A percentile compares a stretch with the other conserved stretches of the same genome.
phyloP scores from a whole-genome alignment of 2,888 invertebrate genomes.

The Cephonodes hylas region DNA sequence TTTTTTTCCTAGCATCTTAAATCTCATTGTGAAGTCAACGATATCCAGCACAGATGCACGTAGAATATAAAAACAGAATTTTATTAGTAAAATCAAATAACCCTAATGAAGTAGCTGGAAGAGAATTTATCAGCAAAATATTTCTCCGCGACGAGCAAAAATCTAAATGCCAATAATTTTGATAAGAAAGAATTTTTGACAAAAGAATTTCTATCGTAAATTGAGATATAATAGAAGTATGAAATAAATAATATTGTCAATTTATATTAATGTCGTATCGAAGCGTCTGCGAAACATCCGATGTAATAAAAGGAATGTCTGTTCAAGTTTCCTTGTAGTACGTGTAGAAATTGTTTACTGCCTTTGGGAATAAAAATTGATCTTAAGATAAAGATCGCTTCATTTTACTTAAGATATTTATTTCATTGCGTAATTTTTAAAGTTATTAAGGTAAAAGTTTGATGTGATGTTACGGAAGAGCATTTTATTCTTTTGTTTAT shows the following conservation, averaged over 20 bases:
- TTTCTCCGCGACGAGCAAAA: no score
- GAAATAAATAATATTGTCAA: background rate
- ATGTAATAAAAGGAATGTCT: background rate
- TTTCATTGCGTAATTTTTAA: background rate
- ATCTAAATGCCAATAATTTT: background rate
- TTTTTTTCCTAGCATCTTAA: no score
- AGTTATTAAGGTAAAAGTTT: no score
- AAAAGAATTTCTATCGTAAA: no score
- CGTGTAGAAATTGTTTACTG: background rate
- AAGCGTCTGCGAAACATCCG: background rate
- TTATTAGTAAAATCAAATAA: no score
- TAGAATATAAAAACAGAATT: no score
- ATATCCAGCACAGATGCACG: no score
- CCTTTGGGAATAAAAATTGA: background rate
- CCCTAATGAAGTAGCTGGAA: no score
- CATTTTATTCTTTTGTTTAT: no score
- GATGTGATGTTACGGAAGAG: no score
- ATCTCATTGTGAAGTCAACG: no score
- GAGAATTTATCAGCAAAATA: no score
- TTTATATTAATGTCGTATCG: background rate
- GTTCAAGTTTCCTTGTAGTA: background rate
- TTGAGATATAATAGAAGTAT: background rate
- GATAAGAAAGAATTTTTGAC: background rate
- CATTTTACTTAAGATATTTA: background rate
- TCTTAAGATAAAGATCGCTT: background rate